These are phyloP conservation scores for Lindbergichthys nudifrons DNA, from an alignment of 2,797 vertebrate genomes.

Conservation along the genomic window DNA sequence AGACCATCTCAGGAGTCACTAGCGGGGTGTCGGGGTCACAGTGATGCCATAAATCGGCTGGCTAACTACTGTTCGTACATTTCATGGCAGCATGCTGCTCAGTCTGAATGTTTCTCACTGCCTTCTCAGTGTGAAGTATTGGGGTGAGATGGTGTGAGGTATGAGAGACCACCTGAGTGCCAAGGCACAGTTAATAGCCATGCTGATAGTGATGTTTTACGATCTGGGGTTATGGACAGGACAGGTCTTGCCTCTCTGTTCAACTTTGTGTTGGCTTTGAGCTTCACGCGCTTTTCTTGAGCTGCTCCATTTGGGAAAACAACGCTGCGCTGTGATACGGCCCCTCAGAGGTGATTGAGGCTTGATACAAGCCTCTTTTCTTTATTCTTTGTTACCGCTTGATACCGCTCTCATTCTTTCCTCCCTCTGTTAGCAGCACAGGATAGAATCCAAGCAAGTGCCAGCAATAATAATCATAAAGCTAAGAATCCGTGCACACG, in stretches of 20 bases:
- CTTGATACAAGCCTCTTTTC: slow-evolving; percentile 27
- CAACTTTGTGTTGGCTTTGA: slow-evolving; percentile 68
- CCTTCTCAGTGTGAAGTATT: slow-evolving; percentile 61
- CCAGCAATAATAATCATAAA: slow-evolving; percentile 80
- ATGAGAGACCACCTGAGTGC: slow-evolving; percentile 75
- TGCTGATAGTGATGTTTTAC: slow-evolving; percentile 52
- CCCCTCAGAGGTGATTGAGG: slow-evolving; percentile 52
- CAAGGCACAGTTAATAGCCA: slow-evolving; percentile 42
- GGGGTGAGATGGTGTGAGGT: slow-evolving; percentile 65
- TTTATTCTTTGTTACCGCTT: slow-evolving; percentile 43
- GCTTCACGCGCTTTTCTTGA: slow-evolving; percentile 35
- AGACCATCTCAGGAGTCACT: slow-evolving; percentile 66
- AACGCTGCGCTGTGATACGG: slow-evolving; percentile 12
- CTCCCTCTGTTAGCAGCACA: slow-evolving; percentile 36
- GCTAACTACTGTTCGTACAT: slow-evolving; percentile 77
- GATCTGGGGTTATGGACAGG: slow-evolving; percentile 62
- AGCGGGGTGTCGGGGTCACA: slow-evolving; percentile 50
- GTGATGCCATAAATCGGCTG: slow-evolving; percentile 67
- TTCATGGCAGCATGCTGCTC: slow-evolving; percentile 57
- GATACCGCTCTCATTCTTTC: slow-evolving; percentile 27
- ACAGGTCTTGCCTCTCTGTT: slow-evolving; percentile 44
- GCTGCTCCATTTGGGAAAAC: slow-evolving; percentile 57
- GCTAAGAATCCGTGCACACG: slow-evolving; percentile 67
- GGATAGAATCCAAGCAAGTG: slow-evolving; percentile 43
- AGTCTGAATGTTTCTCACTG: slow-evolving; percentile 57